Percentiles rank a stretch among this genome's conserved stretches.
phyloP scores from a whole-genome alignment of 2,797 vertebrate genomes.

The Sarcophilus harrisii region DNA sequence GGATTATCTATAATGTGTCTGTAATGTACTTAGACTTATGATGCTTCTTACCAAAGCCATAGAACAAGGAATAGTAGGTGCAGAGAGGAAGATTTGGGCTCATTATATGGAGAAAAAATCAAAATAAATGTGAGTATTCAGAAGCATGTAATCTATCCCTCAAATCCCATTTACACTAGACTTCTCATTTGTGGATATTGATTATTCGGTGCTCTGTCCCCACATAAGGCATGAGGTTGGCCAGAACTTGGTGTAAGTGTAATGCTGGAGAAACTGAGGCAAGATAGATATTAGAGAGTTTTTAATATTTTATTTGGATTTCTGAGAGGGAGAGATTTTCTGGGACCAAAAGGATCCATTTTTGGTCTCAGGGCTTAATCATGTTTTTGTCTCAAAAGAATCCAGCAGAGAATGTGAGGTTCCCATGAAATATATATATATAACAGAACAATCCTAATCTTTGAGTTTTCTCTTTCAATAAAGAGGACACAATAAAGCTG shows the following conservation, averaged over 20 bases:
- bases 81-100: not conserved
- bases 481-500: not conserved
- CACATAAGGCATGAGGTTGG: not conserved
- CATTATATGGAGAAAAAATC: not conserved
- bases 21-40: not conserved
- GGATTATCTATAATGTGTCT: not conserved
- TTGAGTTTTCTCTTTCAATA: not conserved
- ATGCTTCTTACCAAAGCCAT: not conserved
- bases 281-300: too few relatives aligned
- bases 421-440: too few relatives aligned
- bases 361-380: too few relatives aligned
- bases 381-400: too few relatives aligned
- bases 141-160: not conserved
- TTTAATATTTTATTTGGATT: too few relatives aligned
- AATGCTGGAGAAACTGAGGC: too few relatives aligned
- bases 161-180: too few relatives aligned
- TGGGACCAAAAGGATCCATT: too few relatives aligned
- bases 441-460: too few relatives aligned
- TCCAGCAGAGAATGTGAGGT: too few relatives aligned
- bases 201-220: not conserved
- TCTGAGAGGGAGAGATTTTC: too few relatives aligned
- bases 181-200: not conserved
- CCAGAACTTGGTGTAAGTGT: not conserved
- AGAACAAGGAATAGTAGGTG: not conserved
- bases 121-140: not conserved